Conservation (phyloP, 2,113 vertebrate genomes). For the Spea bombifrons region DNA sequence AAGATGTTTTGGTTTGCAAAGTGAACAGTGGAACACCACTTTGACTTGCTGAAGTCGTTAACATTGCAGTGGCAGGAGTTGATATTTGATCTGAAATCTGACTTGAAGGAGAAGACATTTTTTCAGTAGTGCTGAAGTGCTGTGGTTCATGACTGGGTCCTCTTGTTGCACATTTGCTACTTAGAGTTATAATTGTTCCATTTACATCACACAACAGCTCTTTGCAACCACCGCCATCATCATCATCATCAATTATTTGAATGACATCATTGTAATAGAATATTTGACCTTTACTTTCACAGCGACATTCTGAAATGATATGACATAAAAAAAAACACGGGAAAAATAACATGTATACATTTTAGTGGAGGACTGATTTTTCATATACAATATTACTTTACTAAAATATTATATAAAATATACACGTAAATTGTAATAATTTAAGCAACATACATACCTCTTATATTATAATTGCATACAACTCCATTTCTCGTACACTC, state of each 20-base stretch:
- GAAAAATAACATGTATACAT: too few relatives aligned
- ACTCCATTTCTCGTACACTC: background rate
- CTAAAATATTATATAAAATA: too few relatives aligned
- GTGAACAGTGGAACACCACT: too few relatives aligned
- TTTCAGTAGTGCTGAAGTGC: too few relatives aligned
- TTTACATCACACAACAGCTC: background rate
- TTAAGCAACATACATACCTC: background rate
- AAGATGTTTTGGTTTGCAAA: background rate
- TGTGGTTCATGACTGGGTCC: background rate
- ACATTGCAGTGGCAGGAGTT: background rate
- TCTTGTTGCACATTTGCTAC: background rate
- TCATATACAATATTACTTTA: too few relatives aligned
- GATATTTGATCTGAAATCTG: background rate
- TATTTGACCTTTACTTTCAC: background rate
- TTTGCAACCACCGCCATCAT: background rate
- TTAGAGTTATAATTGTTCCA: background rate
- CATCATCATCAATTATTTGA: background rate
- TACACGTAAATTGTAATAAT: background rate
- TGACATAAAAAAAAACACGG: too few relatives aligned
- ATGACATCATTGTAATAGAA: background rate
- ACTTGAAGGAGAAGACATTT: background rate
- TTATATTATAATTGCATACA: background rate
- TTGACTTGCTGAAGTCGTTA: background rate
- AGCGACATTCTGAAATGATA: slow-evolving; percentile 4
- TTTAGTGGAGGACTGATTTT: too few relatives aligned